Percentiles rank a stretch among this genome's conserved stretches.
Conservation (phyloP, 2,797 vertebrate species). For the Epinephelus awoara region DNA sequence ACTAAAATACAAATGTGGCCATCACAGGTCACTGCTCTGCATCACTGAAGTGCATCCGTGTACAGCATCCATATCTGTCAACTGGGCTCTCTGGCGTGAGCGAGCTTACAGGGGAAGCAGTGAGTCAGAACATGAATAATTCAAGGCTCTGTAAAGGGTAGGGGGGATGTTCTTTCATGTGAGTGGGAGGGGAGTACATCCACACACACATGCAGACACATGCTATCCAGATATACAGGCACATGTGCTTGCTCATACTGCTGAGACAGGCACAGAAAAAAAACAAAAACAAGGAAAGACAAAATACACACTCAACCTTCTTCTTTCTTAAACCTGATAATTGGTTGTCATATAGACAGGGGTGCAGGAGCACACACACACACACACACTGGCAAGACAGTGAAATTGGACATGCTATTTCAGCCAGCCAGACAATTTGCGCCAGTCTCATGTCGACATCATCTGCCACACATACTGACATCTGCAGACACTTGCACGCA, state of each 20-base stretch:
- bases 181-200: not conserved
- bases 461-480: slow-evolving; percentile 40
- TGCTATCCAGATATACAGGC: slow-evolving; percentile 8
- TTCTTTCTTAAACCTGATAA: too few species aligned
- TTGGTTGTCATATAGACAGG: slow-evolving; percentile 6
- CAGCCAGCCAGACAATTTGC: slow-evolving; percentile 39
- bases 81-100: slow-evolving; percentile 53
- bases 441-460: slow-evolving; percentile 39
- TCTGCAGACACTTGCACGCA: slow-evolving; percentile 29
- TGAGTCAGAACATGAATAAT: slow-evolving; percentile 78
- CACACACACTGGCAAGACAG: not conserved
- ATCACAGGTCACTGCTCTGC: slow-evolving; percentile 8
- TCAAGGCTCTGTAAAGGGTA: slow-evolving; percentile 48
- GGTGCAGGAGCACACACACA: not conserved
- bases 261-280: not conserved
- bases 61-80: slow-evolving; percentile 40
- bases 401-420: slow-evolving; percentile 42
- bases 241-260: slow-evolving; percentile 25
- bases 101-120: slow-evolving; percentile 49
- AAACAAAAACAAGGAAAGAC: slow-evolving; percentile 1
- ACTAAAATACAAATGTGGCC: slow-evolving; percentile 20
- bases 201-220: slow-evolving; percentile 15
- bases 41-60: slow-evolving; percentile 26
- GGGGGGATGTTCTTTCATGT: slow-evolving; percentile 46
- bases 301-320: not conserved